Conservation (phyloP, 1,140 invertebrate genomes). For the Drosophila baimaii region DNA sequence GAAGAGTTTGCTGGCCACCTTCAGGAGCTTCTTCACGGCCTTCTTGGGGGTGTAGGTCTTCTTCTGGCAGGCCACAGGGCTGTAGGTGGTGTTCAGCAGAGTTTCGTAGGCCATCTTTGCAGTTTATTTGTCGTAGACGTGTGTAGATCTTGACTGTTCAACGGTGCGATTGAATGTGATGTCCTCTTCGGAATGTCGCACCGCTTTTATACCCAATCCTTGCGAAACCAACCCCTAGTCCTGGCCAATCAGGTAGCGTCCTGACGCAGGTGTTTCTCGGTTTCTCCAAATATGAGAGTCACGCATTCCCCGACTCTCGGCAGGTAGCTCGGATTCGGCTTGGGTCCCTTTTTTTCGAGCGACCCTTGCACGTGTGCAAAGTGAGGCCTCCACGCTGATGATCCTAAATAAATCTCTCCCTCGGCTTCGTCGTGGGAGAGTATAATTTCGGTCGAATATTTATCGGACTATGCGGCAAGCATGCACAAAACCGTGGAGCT, state of each 20-base stretch:
- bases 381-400: conserved; percentile 28
- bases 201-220: conserved; percentile 50
- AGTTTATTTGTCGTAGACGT: conserved; percentile 5
- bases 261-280: conserved; percentile 58
- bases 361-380: conserved; percentile 65
- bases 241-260: conserved; percentile 54
- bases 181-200: conserved; percentile 16
- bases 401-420: conserved; percentile 54
- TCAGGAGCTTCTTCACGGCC: conserved; percentile 52
- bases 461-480: conserved; percentile 55
- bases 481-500: conserved; percentile 33
- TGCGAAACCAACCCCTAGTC: conserved; percentile 46
- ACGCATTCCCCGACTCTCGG: conserved; percentile 48
- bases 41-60: conserved; percentile 35
- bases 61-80: conserved; percentile 20
- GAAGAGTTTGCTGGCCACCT: conserved; percentile 46
- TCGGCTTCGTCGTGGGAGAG: conserved; percentile 65
- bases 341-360: conserved; percentile 11
- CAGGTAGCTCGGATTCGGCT: conserved; percentile 48
- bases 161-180: conserved; percentile 51
- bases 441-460: conserved; percentile 62
- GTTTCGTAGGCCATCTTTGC: conserved; percentile 57
- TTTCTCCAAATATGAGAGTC: conserved; percentile 43
- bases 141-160: conserved; percentile 39
- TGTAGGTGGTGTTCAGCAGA: conserved; percentile 34